Percentiles rank a stretch among this genome's conserved stretches.
phyloP scores from a whole-genome alignment of 1,140 invertebrate species.

The Harpegnathos saltator region DNA sequence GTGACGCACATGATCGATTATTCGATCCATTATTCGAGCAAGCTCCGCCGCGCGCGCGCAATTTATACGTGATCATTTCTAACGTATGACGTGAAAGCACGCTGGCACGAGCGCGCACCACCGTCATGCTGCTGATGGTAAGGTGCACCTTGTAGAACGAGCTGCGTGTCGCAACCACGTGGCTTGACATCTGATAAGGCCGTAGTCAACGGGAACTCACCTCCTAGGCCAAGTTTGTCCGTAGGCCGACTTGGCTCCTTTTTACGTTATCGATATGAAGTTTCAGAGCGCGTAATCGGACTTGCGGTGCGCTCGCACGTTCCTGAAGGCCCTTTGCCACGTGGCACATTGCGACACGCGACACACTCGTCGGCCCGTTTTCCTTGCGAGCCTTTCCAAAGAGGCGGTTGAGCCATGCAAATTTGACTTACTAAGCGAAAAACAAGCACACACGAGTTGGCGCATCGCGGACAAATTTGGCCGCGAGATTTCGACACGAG shows the following conservation, averaged over 20 bases:
- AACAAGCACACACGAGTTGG: too few species aligned
- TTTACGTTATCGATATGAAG: slow-evolving; percentile 36
- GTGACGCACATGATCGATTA: neutral
- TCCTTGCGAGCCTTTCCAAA: too few species aligned
- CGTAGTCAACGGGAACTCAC: slow-evolving; percentile 70
- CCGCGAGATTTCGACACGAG: too few species aligned
- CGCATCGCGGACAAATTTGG: too few species aligned
- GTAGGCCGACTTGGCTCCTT: neutral
- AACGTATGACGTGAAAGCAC: slow-evolving; percentile 69
- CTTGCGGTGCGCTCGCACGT: neutral
- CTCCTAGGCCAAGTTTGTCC: slow-evolving; percentile 64
- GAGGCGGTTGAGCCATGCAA: too few species aligned
- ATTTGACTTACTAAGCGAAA: too few species aligned
- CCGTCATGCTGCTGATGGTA: neutral
- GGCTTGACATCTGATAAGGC: slow-evolving; percentile 79
- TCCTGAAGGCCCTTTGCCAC: too few species aligned
- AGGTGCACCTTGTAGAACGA: slow-evolving; percentile 69
- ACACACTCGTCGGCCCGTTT: too few species aligned
- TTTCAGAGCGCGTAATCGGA: neutral
- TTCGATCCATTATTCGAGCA: slow-evolving; percentile 26
- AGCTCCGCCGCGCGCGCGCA: slow-evolving; percentile 58
- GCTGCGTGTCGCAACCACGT: slow-evolving; percentile 79
- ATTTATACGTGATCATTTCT: slow-evolving; percentile 69
- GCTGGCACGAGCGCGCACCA: slow-evolving; percentile 52
- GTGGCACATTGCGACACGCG: too few species aligned